A percentile compares a stretch with the other conserved stretches of the same genome.
Evolutionary conservation across 2,113 vertebrate species (phyloP).

Genomic region (Chunga burmeisteri): DNA sequence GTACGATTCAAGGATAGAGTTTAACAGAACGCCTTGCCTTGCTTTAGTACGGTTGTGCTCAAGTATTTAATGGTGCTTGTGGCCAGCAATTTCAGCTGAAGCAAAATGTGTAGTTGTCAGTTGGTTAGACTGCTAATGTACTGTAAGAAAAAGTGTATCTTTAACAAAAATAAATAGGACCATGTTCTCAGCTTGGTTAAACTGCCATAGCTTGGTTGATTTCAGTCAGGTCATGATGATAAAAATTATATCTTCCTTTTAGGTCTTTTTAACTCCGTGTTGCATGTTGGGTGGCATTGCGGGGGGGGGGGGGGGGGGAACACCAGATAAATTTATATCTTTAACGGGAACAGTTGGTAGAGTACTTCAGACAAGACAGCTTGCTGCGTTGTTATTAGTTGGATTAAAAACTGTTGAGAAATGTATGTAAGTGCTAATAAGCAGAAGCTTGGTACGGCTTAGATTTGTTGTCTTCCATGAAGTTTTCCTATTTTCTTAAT

Average conservation of each 20-base stretch:
- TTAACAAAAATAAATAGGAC: conserved; percentile 13
- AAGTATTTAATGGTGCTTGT: conserved; percentile 4
- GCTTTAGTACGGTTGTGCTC: not conserved
- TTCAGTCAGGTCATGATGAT: not conserved
- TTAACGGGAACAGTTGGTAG: not conserved
- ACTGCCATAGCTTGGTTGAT: not conserved
- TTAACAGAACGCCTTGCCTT: not conserved
- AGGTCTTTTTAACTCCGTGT: not conserved
- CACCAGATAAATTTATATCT: not conserved
- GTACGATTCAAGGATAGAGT: not conserved
- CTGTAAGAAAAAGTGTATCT: not conserved
- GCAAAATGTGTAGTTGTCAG: not conserved
- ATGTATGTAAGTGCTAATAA: not conserved
- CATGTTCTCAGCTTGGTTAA: not conserved
- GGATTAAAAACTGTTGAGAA: not conserved
- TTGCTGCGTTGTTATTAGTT: not conserved
- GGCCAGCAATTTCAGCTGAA: not conserved
- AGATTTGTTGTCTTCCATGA: not conserved
- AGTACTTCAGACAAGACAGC: not conserved
- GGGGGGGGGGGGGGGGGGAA: too few species aligned
- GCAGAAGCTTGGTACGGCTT: not conserved
- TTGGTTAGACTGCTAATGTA: not conserved
- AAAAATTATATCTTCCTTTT: not conserved
- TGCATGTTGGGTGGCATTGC: not conserved
- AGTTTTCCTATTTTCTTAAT: not conserved